Conservation (phyloP, 2,888 invertebrate species). For the Athripsodes cinereus region DNA sequence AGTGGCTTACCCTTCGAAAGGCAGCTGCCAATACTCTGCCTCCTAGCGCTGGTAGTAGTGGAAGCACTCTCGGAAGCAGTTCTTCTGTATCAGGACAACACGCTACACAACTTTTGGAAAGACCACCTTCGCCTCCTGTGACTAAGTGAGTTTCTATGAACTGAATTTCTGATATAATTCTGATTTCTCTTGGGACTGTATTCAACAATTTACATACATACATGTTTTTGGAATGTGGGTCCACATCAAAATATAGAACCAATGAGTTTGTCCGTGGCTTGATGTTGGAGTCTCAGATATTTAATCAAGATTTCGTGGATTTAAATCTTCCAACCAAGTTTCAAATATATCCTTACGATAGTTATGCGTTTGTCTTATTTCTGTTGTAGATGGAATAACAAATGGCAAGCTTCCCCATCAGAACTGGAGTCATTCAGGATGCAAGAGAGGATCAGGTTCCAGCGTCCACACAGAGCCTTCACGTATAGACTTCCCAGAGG, state of each 20-base stretch:
- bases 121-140: constrained; percentile 46
- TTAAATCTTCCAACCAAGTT: too few relatives aligned
- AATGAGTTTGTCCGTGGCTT: too few relatives aligned
- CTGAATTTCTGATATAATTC: too few relatives aligned
- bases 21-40: constrained; percentile 33
- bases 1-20: constrained; percentile 66
- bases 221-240: too few relatives aligned
- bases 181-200: too few relatives aligned
- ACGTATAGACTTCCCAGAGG: constrained; percentile 86
- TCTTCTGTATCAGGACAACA: constrained; percentile 8
- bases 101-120: constrained; percentile 30
- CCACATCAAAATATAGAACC: too few relatives aligned
- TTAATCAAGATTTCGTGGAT: too few relatives aligned
- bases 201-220: too few relatives aligned
- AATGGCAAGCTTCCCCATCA: constrained; percentile 73
- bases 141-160: constrained; percentile 36
- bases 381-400: constrained; percentile 59
- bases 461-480: constrained; percentile 85
- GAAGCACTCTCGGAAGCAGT: constrained; percentile 26
- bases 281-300: too few relatives aligned
- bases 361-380: too few relatives aligned
- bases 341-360: too few relatives aligned
- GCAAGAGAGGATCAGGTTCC: constrained; percentile 79
- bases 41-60: constrained; percentile 31
- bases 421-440: constrained; percentile 72